phyloP scores from a whole-genome alignment of 2,888 invertebrate genomes.

The Eupeodes latifasciatus region DNA sequence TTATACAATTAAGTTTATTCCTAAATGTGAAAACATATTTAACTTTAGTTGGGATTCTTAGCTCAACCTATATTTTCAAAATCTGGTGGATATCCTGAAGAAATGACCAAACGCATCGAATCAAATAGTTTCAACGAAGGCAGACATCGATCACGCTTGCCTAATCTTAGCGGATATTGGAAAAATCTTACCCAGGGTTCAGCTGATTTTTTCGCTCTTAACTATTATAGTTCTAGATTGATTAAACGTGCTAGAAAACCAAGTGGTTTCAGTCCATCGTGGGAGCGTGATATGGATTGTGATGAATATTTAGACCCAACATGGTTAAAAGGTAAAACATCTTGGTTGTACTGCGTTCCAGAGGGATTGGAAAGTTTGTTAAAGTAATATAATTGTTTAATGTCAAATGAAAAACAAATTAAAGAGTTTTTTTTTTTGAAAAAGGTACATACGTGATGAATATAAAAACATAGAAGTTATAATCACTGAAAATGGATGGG shows the following conservation, averaged over 20 bases:
- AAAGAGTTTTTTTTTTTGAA: neutral
- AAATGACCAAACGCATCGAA: conserved; percentile 80
- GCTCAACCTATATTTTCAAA: conserved; percentile 81
- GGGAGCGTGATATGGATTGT: conserved; percentile 84
- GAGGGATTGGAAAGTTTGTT: conserved; percentile 32
- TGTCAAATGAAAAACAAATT: conserved; percentile 20
- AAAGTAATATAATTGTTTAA: conserved; percentile 50
- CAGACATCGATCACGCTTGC: conserved; percentile 80
- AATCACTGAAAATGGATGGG: conserved; percentile 87
- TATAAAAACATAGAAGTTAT: conserved; percentile 86
- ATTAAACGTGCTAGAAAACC: conserved; percentile 77
- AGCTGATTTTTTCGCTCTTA: conserved; percentile 80
- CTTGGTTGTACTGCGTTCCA: conserved; percentile 34
- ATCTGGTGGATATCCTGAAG: conserved; percentile 81
- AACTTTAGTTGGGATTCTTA: conserved; percentile 81
- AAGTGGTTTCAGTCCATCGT: conserved; percentile 84
- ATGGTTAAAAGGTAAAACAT: conserved; percentile 78
- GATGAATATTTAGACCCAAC: conserved; percentile 77
- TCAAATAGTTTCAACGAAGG: conserved; percentile 80
- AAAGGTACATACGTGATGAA: conserved; percentile 85
- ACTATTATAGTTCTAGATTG: conserved; percentile 80
- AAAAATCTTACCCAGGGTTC: conserved; percentile 77
- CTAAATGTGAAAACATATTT: too few species aligned
- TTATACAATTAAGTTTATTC: too few species aligned
- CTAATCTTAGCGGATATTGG: conserved; percentile 75